Conservation (phyloP, 2,797 vertebrate genomes). For the Crocidura indochinensis region DNA sequence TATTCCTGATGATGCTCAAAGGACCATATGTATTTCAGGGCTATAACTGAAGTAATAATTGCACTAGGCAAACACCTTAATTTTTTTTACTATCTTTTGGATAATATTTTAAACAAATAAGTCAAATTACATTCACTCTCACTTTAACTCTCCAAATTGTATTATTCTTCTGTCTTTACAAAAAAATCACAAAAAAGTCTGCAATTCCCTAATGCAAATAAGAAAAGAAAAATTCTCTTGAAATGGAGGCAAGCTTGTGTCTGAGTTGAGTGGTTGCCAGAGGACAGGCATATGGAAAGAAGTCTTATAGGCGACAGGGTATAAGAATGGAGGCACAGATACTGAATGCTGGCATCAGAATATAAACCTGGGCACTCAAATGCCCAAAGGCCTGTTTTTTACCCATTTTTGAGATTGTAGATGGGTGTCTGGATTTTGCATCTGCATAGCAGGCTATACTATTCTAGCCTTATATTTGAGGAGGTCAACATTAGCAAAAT, state of each 20-base stretch:
- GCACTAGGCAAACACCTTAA: no score
- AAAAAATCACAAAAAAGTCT: conserved; percentile 22
- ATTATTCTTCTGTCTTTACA: neutral
- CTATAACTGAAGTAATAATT: no score
- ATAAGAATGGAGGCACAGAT: neutral
- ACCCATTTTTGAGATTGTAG: conserved; percentile 12
- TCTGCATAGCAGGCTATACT: conserved; percentile 42
- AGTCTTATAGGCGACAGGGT: neutral
- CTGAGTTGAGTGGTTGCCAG: neutral
- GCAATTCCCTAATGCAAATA: neutral
- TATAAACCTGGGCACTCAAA: neutral
- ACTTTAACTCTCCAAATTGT: conserved; percentile 43
- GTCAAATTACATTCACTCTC: neutral
- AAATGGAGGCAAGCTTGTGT: neutral
- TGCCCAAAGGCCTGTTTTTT: neutral
- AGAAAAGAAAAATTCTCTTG: neutral
- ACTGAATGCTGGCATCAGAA: conserved; percentile 1
- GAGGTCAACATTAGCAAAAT: conserved; percentile 40
- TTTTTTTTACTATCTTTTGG: no score
- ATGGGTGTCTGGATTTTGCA: neutral
- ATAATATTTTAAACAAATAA: conserved; percentile 49
- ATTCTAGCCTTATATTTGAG: conserved; percentile 15
- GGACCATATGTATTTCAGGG: no score
- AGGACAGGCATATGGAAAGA: neutral
- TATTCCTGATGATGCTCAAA: no score